A percentile compares a stretch with the other conserved stretches of the same genome.
Evolutionary conservation across 1,140 invertebrate species (phyloP).

Genomic region (Heliothis subflexa): DNA sequence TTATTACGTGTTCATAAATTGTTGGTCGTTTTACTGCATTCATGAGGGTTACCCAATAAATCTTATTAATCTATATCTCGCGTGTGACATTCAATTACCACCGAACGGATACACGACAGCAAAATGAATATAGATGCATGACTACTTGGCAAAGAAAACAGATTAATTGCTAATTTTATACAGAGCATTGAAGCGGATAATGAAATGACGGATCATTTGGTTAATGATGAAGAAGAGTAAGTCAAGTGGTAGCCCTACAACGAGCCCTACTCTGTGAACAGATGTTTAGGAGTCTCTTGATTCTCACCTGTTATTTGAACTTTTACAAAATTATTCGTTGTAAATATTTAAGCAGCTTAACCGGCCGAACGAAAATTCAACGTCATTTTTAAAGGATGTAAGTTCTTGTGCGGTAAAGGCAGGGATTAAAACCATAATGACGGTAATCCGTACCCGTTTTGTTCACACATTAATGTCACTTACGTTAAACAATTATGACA

Average conservation of each 20-base stretch:
- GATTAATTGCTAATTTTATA: conserved; percentile 6
- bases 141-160: conserved; percentile 3
- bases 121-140: not conserved
- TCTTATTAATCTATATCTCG: not conserved
- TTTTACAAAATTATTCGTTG: conserved; percentile 31
- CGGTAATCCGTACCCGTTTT: conserved; percentile 7
- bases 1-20: too few species aligned
- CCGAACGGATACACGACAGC: not conserved
- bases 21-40: not conserved
- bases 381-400: not conserved
- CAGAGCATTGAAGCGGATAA: conserved; percentile 11
- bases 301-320: conserved; percentile 39
- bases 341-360: conserved; percentile 18
- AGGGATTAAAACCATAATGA: not conserved
- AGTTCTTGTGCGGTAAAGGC: not conserved
- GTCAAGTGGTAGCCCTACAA: not conserved
- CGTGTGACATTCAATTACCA: conserved; percentile 1
- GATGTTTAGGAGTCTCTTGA: conserved; percentile 33
- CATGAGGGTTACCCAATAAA: not conserved
- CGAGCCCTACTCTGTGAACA: conserved; percentile 12
- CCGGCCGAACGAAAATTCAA: not conserved
- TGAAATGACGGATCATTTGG: conserved; percentile 4
- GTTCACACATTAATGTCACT: not conserved
- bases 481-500: not conserved
- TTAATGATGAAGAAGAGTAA: not conserved